phyloP scores from a whole-genome alignment of 2,888 invertebrate genomes.

The Salticus scenicus region DNA sequence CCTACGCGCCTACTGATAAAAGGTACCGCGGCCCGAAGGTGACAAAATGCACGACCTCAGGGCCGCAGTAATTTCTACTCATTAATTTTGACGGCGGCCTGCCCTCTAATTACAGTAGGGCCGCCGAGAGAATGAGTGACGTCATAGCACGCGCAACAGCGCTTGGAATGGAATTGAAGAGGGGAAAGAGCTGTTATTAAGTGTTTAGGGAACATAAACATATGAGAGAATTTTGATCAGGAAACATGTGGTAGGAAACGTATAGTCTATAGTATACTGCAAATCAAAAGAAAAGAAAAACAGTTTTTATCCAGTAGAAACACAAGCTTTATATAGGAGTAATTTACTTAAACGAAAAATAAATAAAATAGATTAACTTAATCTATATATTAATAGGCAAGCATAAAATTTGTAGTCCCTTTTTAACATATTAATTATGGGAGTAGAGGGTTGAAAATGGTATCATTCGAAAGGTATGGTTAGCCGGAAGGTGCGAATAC shows the following conservation, averaged over 20 bases:
- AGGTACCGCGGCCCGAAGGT: slow-evolving; percentile 56
- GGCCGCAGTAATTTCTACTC: slow-evolving; percentile 62
- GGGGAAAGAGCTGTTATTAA: background rate
- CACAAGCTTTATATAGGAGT: too few relatives aligned
- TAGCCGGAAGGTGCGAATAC: too few relatives aligned
- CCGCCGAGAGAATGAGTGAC: slow-evolving; percentile 39
- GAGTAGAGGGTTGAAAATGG: too few relatives aligned
- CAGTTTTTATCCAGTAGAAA: too few relatives aligned
- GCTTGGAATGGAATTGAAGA: background rate
- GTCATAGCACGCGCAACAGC: slow-evolving; percentile 54
- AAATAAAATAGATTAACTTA: too few relatives aligned
- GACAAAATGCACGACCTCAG: slow-evolving; percentile 60
- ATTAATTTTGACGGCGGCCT: slow-evolving; percentile 66
- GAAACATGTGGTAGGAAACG: background rate
- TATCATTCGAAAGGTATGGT: too few relatives aligned
- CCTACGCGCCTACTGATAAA: slow-evolving; percentile 61
- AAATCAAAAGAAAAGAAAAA: too few relatives aligned
- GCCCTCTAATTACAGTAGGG: slow-evolving; percentile 60
- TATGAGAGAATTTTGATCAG: background rate
- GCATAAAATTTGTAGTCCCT: too few relatives aligned
- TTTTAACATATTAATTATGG: too few relatives aligned
- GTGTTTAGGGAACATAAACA: background rate
- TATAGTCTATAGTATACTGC: too few relatives aligned
- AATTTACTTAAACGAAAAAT: too few relatives aligned
- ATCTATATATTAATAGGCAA: too few relatives aligned